phyloP scores from a whole-genome alignment of 2,113 vertebrate genomes.

The Ailurus styani region DNA sequence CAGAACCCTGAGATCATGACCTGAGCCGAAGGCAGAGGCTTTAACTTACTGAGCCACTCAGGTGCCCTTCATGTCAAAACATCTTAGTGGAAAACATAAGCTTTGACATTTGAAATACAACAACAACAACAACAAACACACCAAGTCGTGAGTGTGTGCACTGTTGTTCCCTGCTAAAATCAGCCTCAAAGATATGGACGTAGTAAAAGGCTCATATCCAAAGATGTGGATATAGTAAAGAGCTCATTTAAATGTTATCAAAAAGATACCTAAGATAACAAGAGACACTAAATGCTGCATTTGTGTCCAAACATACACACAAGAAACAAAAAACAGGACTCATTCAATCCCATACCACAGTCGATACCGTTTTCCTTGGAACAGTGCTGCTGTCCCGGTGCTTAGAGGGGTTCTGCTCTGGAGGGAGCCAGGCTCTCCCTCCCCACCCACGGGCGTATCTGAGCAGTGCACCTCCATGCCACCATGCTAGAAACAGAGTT shows the following conservation, averaged over 20 bases:
- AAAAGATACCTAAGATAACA: slow-evolving; percentile 3
- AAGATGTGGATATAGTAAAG: no score
- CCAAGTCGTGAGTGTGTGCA: not conserved
- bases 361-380: not conserved
- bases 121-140: not conserved
- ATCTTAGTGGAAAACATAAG: not conserved
- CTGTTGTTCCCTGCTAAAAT: not conserved
- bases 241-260: not conserved
- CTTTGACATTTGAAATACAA: not conserved
- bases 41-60: no score
- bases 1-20: no score
- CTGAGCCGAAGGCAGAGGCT: no score
- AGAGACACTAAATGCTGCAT: not conserved
- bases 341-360: not conserved
- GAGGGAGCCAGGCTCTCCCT: not conserved
- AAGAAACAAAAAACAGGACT: not conserved
- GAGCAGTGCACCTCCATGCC: not conserved
- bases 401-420: not conserved
- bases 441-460: not conserved
- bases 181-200: not conserved
- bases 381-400: not conserved
- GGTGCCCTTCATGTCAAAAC: no score
- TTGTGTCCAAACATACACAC: not conserved
- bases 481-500: not conserved
- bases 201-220: not conserved